Base-by-base conservation (phyloP, 1,140 invertebrate genomes). In the Sycophaga agraensis region DNA sequence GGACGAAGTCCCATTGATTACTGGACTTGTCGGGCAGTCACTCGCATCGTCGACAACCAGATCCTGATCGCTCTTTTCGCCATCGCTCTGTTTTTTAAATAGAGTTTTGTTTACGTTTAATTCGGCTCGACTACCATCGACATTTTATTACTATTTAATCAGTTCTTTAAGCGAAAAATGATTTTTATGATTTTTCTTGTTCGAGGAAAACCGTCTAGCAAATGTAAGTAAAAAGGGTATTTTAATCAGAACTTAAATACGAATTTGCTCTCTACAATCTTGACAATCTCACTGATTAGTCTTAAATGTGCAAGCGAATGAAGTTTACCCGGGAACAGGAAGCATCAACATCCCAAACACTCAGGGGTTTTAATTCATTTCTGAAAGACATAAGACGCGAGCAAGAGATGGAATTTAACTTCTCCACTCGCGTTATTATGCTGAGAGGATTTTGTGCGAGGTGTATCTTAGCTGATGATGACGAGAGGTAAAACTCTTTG, bases 11-110 rank as follows among this genome's bases (percentile, higher is more conserved):
- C 89, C 89, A 71, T 91, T 81, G 12, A 76, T 73, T 0, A 72
- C 83, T 67, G 78, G 79, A 62, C 77, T 80, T n/a, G 73, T 70
- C n/a, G 79, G 75, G n/a, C 74, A 89, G 75, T 91, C 90, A 65
- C 89, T 89, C 9, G 92, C 93, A 74, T 97, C 95, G 84, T 98
- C 96, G 49, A 98, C 96, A 66, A 98, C 94, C 70, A 98, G 84
- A 79, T 98, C 95, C 82, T 96, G 93, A 77, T 97, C 94, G 81
- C 94, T 97, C 81, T 97, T 96, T 75, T 97, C 95, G 46, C 92
- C 94, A 81, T 97, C 95, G 83, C 94, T 96, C 73, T 95, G 91
- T 1, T 11, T 1, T 5, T 19, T 11, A 34, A 48, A 48, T 48
- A n/a, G n/a, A n/a, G n/a, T n/a, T n/a, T n/a, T n/a, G n/a, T n/a